Percentiles rank a stretch among this genome's conserved stretches.
Conservation (phyloP, 2,797 vertebrate genomes). For the Danio jaintianensis region DNA sequence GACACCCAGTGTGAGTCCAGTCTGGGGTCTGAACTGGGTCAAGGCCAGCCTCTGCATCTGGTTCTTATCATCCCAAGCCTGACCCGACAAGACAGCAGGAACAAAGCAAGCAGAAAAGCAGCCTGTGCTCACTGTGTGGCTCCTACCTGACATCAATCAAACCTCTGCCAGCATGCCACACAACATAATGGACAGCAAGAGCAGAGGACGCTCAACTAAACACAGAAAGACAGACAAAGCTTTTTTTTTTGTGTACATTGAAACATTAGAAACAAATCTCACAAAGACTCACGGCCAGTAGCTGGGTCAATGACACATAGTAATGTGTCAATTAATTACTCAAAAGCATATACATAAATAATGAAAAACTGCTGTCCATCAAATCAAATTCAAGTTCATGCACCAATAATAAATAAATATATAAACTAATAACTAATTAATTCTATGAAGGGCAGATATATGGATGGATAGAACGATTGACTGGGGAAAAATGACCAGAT, state of each 20-base stretch:
- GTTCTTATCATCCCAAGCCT: constrained; percentile 80
- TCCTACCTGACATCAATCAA: constrained; percentile 71
- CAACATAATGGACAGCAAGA: constrained; percentile 1
- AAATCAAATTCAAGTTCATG: too few species aligned
- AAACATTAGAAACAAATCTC: neutral
- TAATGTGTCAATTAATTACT: neutral
- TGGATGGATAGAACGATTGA: too few species aligned
- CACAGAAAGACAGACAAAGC: neutral
- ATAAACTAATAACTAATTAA: too few species aligned
- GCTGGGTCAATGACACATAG: neutral
- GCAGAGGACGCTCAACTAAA: neutral
- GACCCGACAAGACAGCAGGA: constrained; percentile 77
- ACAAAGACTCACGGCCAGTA: neutral
- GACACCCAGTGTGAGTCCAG: constrained; percentile 6
- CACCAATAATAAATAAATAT: too few species aligned
- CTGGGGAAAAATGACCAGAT: too few species aligned
- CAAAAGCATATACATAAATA: too few species aligned
- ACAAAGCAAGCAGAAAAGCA: constrained; percentile 68
- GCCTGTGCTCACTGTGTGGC: constrained; percentile 62
- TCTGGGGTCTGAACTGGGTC: constrained; percentile 56
- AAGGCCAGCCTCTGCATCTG: constrained; percentile 80
- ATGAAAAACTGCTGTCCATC: too few species aligned
- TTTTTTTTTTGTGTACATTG: neutral
- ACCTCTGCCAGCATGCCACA: constrained; percentile 67
- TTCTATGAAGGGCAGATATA: too few species aligned